Evolutionary conservation across 1,140 invertebrate genomes (phyloP).

Genomic region (Mizuhopecten yessoensis): DNA sequence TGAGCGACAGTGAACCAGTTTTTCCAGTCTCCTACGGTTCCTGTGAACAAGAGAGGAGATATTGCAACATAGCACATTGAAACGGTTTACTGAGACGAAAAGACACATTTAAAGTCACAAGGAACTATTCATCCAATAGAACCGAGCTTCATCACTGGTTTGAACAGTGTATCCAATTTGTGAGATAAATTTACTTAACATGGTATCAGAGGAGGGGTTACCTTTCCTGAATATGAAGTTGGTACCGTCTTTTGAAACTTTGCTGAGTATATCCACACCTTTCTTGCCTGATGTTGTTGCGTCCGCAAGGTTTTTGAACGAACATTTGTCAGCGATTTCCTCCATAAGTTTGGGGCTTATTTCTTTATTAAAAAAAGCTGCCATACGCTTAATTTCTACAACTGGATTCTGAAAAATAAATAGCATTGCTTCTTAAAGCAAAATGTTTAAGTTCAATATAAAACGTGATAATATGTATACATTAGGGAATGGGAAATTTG

Average conservation of each 20-base stretch:
- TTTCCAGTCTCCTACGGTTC: conserved; percentile 5
- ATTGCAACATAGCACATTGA: neutral
- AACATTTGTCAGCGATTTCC: neutral
- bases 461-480: too few species aligned
- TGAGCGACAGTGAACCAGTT: conserved; percentile 3
- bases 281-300: neutral
- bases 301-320: neutral
- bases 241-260: neutral
- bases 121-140: too few species aligned
- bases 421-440: too few species aligned
- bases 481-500: too few species aligned
- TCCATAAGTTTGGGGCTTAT: neutral
- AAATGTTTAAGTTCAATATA: too few species aligned
- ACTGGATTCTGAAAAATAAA: neutral
- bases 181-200: too few species aligned
- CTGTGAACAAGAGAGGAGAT: neutral
- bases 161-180: too few species aligned
- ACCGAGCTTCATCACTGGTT: too few species aligned
- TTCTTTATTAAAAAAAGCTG: conserved; percentile 25
- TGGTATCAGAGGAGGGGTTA: neutral
- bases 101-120: too few species aligned
- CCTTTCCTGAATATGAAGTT: conserved; percentile 20
- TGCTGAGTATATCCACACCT: neutral
- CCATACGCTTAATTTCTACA: neutral
- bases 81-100: neutral